Evolutionary conservation across 2,888 invertebrate genomes (phyloP).

Genomic region (Didymodactylos carnosus): DNA sequence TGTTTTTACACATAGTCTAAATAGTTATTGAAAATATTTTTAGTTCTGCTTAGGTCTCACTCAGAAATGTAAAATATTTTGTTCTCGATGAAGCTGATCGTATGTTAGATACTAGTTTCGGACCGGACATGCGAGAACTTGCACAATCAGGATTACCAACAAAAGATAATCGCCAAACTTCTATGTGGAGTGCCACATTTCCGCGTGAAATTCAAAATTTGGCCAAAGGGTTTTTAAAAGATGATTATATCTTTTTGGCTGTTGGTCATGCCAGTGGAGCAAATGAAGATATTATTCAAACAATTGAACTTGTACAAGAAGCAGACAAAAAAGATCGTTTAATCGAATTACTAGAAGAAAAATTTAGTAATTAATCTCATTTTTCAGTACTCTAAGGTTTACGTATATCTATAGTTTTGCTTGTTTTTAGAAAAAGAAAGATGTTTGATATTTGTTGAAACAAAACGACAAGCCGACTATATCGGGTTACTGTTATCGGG

Average conservation of each 20-base stretch:
- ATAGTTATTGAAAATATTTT: not conserved
- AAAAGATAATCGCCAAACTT: slow-evolving; percentile 37
- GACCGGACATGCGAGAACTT: slow-evolving; percentile 24
- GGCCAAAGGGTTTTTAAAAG: slow-evolving; percentile 52
- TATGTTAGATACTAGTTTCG: slow-evolving; percentile 59
- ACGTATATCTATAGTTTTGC: not conserved
- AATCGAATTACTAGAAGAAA: slow-evolving; percentile 43
- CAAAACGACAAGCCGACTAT: slow-evolving; percentile 71
- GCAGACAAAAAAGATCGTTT: slow-evolving; percentile 56
- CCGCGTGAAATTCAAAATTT: slow-evolving; percentile 52
- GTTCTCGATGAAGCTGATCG: slow-evolving; percentile 14
- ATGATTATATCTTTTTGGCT: slow-evolving; percentile 59
- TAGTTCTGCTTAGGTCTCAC: not conserved
- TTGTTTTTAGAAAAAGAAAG: slow-evolving; percentile 17
- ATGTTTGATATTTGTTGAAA: slow-evolving; percentile 65
- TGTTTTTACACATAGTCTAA: not conserved
- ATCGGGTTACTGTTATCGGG: slow-evolving; percentile 60
- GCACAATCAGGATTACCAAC: slow-evolving; percentile 24
- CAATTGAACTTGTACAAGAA: slow-evolving; percentile 38
- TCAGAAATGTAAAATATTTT: slow-evolving; percentile 12
- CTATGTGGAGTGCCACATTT: slow-evolving; percentile 62
- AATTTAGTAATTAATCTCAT: not conserved
- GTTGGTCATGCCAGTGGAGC: slow-evolving; percentile 83
- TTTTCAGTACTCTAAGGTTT: not conserved
- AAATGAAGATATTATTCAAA: slow-evolving; percentile 67